Conservation (phyloP, 2,113 vertebrate genomes). For the Oryctolagus cuniculus region mOryCun1.1 NC_091433.1:151189001-151189500, state of each 20-base stretch:
- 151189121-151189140: conserved; percentile 30
- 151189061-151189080: conserved; percentile 43
- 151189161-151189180: conserved; percentile 60
- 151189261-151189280: background rate
- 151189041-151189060: conserved; percentile 54
- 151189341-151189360: background rate
- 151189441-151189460: background rate
- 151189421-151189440: background rate
- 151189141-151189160: conserved; percentile 63
- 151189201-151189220: background rate
- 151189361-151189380: background rate
- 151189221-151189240: conserved; percentile 1
- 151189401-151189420: background rate
- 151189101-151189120: conserved; percentile 53
- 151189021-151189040: conserved; percentile 17
- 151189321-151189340: background rate
- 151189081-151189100: conserved; percentile 51
- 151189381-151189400: background rate
- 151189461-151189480: background rate
- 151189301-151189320: background rate
- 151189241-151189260: background rate
- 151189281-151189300: background rate
- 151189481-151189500: background rate
- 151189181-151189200: background rate
- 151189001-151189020: background rate